Base-by-base conservation (phyloP, 2,113 vertebrate genomes). In the Leiothrix lutea region DNA sequence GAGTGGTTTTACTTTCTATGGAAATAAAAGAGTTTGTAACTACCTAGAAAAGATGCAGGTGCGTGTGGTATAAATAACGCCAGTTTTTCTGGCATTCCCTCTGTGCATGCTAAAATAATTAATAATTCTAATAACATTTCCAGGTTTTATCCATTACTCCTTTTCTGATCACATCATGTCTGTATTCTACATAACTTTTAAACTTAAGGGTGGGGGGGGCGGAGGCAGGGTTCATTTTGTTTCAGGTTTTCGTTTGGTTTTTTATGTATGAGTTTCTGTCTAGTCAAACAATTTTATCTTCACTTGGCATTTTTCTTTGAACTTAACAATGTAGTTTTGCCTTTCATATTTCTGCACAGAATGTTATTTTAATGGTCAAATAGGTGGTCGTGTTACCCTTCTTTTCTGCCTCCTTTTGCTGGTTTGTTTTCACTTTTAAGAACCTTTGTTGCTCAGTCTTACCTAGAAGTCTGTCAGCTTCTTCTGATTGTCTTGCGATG, bases 161-260 rank as follows among this genome's bases (percentile, higher is more conserved):
- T 69, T 64, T 84, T 23, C 45, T 65, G 35, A 40, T 53, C 15
- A 35, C 13, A 42, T 35, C 25, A 58, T 9, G 3, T 28, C 14
- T 80, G 8, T 47, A 21, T 57, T 66, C 21, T 58, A 7, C 8
- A 12, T 29, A 42, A n/a, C 6, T 40, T 83, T 48, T n/a, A 26
- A 80, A 60, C 14, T 33, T 11, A 48, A 23, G 2, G 3, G 10
- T n/a, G 22, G 4, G 13, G 15, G 2, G 13, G 19, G 14, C 6
- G 1, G 1, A 5, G 13, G 23, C 5, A 16, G 26, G 26, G 24
- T 12, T 33, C 1, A 11, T 44, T 29, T 38, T 51, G 5, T 13
- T 74, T 58, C 26, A 9, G 2, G 4, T 12, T 67, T 60, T 29
- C 12, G 2, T 28, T 60, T 56, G 5, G 1, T 6, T 83, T 65